Percentiles rank a stretch among this genome's conserved stretches.
Conservation (phyloP, 2,888 invertebrate species). For the Scaptodrosophila latifasciaeformis region DNA sequence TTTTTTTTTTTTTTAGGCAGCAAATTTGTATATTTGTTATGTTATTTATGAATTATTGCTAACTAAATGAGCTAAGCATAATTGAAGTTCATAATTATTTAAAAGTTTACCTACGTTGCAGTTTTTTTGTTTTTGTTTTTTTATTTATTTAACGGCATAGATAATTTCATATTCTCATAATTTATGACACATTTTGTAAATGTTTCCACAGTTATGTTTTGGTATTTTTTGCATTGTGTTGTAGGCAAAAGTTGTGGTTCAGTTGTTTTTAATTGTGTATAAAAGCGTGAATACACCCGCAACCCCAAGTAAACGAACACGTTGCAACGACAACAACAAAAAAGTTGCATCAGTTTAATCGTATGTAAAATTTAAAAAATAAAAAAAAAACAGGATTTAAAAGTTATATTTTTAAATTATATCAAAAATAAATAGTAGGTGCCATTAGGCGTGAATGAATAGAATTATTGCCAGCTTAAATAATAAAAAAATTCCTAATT, state of each 20-base stretch:
- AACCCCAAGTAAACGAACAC: constrained; percentile 36
- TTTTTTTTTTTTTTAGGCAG: neutral
- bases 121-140: constrained; percentile 19
- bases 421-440: too few species aligned
- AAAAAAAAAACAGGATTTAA: constrained; percentile 27
- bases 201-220: constrained; percentile 27
- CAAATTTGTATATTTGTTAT: constrained; percentile 6
- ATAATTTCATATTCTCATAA: constrained; percentile 8
- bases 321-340: constrained; percentile 33
- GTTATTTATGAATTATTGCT: constrained; percentile 16
- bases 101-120: constrained; percentile 60
- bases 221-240: constrained; percentile 11
- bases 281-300: constrained; percentile 14
- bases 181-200: constrained; percentile 10
- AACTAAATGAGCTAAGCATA: constrained; percentile 24
- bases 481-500: constrained; percentile 23
- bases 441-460: constrained; percentile 33
- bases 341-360: constrained; percentile 26
- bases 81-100: constrained; percentile 20
- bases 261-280: neutral
- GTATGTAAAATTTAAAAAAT: constrained; percentile 22
- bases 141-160: too few species aligned
- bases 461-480: constrained; percentile 27
- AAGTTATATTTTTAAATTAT: too few species aligned
- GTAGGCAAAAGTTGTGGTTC: constrained; percentile 11